Conservation (phyloP, 2,113 vertebrate genomes). For the Eleginops maclovinus region DNA sequence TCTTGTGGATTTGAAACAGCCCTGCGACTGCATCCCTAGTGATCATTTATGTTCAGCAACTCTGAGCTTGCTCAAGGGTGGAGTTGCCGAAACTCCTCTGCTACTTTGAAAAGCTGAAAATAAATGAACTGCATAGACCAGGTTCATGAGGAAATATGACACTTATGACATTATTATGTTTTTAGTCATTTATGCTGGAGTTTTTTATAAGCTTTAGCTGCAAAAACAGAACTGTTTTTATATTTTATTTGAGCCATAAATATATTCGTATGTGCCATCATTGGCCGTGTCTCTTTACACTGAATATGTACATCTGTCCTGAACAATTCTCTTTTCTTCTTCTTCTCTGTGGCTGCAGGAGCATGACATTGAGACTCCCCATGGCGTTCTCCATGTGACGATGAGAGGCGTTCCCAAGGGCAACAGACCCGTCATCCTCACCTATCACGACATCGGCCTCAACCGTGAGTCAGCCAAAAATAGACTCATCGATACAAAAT, state of each 20-base stretch:
- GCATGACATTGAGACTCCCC: conserved; percentile 95
- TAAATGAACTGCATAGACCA: background rate
- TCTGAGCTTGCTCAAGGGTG: background rate
- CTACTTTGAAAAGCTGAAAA: background rate
- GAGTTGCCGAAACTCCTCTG: background rate
- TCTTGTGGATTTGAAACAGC: background rate
- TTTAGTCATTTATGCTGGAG: background rate
- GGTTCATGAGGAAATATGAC: background rate
- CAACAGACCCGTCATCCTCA: conserved; percentile 96
- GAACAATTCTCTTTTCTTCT: background rate
- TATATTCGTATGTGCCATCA: background rate
- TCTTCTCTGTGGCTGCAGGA: conserved; percentile 85
- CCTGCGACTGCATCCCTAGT: background rate
- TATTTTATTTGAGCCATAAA: background rate
- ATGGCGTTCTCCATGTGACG: conserved; percentile 94
- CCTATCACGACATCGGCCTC: conserved; percentile 98
- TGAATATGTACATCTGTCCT: background rate
- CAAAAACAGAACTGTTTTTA: background rate
- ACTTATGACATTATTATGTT: background rate
- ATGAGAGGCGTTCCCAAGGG: conserved; percentile 93
- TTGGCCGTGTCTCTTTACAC: background rate
- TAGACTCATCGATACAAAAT: background rate
- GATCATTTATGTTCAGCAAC: background rate
- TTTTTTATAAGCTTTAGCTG: background rate
- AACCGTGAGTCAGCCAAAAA: conserved; percentile 90